Base-by-base conservation (phyloP, 1,140 invertebrate species). In the Telenomus remus region DNA sequence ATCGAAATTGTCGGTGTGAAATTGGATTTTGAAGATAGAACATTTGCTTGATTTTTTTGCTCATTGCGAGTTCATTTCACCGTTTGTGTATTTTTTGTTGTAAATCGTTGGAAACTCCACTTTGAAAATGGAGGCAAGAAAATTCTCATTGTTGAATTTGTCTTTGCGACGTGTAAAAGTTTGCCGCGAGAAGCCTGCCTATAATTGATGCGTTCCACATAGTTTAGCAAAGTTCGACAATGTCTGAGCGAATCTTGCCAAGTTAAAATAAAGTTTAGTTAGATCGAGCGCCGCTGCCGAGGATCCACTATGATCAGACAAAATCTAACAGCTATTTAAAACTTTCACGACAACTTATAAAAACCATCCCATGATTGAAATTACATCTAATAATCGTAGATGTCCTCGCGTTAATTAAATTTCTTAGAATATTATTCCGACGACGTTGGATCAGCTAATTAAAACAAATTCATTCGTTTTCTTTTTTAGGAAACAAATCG, bases 401-500 rank as follows among this genome's bases (percentile, higher is more conserved):
- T 27, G 1, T 27, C 2, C 19, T 27, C 19, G 6, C 1, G 19
- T 6, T 27, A 27, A 27, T 27, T 27, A 27, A 27, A 27, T 3
- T 27, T 27, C 6, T 27, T 6, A 27, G 1, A 27, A 27, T 6
- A 27, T 27, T 27, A 27, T 39, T 39, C 9, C 2, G 9, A 1
- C n/a, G 8, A 39, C 9, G 3, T 39, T 39, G 3, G n/a, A 39
- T 39, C 3, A 39, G 9, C 9, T 3, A 44, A 44, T 7, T 44
- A 7, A 7, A 13, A 12, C 8, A 13, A 2, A 44, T 3, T 13
- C n/a, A 39, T 10, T 39, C 9, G 1, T 39, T 1, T 11, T 47
- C 34, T 14, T 37, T 61, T 74, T 44, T 47, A 75, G 72, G 72
- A 27, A 95, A 96, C 79, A 97, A 97, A 88, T 93, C 93, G 39